phyloP scores from a whole-genome alignment of 2,113 vertebrate species.

The Leptodactylus fuscus region DNA sequence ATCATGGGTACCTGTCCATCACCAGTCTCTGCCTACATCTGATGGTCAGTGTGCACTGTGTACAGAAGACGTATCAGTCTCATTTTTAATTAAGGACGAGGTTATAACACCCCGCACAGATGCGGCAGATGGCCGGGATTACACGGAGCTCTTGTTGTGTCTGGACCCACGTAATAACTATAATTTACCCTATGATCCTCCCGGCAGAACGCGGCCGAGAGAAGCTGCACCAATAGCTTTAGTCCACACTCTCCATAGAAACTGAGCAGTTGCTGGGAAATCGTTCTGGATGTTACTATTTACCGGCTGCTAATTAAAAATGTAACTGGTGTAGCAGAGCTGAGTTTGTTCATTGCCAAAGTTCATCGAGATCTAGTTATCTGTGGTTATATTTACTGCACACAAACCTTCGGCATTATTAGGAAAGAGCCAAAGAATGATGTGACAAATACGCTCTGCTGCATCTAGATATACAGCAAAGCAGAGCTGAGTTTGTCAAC shows the following conservation, averaged over 20 bases:
- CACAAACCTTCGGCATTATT: too few relatives aligned
- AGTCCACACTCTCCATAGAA: neutral
- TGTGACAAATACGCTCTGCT: too few relatives aligned
- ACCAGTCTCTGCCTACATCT: too few relatives aligned
- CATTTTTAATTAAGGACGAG: slow-evolving; percentile 17
- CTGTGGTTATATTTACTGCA: too few relatives aligned
- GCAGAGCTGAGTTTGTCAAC: too few relatives aligned
- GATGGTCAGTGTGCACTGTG: neutral
- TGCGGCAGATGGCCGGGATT: slow-evolving; percentile 4
- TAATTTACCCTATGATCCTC: neutral
- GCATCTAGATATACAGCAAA: too few relatives aligned
- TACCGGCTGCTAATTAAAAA: slow-evolving; percentile 15
- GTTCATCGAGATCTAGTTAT: neutral
- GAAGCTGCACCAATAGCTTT: neutral
- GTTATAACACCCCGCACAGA: neutral
- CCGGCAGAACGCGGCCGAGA: neutral
- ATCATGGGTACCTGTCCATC: too few relatives aligned
- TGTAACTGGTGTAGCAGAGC: neutral
- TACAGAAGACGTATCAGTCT: neutral
- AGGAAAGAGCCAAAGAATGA: too few relatives aligned
- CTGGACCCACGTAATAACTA: neutral
- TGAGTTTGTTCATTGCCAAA: neutral
- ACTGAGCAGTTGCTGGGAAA: neutral
- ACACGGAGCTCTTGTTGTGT: neutral
- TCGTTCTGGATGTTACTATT: neutral